A percentile compares a stretch with the other conserved stretches of the same genome.
These are phyloP conservation scores for Matsumyia berberina DNA, from an alignment of 2,888 invertebrate genomes.

Conservation along the genomic window DNA sequence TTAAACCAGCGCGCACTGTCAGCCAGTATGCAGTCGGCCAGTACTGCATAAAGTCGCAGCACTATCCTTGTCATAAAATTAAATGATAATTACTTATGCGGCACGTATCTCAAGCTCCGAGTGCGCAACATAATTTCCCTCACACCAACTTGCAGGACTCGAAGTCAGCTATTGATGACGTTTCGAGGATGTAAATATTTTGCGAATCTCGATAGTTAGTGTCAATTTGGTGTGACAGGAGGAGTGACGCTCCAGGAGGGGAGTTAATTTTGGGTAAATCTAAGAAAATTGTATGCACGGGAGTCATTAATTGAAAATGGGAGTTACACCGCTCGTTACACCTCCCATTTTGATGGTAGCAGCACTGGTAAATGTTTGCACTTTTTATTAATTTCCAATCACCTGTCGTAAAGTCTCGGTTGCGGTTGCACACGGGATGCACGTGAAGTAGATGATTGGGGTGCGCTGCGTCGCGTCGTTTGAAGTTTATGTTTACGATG, in stretches of 20 bases:
- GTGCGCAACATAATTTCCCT: slow-evolving; percentile 38
- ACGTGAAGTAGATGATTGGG: slow-evolving; percentile 19
- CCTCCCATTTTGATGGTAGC: neutral
- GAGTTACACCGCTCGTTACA: slow-evolving; percentile 47
- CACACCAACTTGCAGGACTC: neutral
- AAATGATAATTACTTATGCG: slow-evolving; percentile 73
- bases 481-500: slow-evolving; percentile 61
- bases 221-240: slow-evolving; percentile 64
- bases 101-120: slow-evolving; percentile 57
- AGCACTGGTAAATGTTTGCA: slow-evolving; percentile 19
- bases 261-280: slow-evolving; percentile 24
- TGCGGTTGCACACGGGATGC: slow-evolving; percentile 16
- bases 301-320: slow-evolving; percentile 45
- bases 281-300: slow-evolving; percentile 39
- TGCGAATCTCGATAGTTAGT: slow-evolving; percentile 61
- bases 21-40: no score
- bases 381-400: slow-evolving; percentile 66
- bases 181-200: slow-evolving; percentile 37
- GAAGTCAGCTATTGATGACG: slow-evolving; percentile 26
- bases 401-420: slow-evolving; percentile 70
- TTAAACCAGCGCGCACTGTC: slow-evolving; percentile 40
- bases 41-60: slow-evolving; percentile 16
- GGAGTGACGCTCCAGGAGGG: slow-evolving; percentile 33
- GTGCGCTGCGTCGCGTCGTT: slow-evolving; percentile 17
- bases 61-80: slow-evolving; percentile 72